Evolutionary conservation across 2,113 vertebrate species (phyloP).

Genomic region (Mus musculus): DNA sequence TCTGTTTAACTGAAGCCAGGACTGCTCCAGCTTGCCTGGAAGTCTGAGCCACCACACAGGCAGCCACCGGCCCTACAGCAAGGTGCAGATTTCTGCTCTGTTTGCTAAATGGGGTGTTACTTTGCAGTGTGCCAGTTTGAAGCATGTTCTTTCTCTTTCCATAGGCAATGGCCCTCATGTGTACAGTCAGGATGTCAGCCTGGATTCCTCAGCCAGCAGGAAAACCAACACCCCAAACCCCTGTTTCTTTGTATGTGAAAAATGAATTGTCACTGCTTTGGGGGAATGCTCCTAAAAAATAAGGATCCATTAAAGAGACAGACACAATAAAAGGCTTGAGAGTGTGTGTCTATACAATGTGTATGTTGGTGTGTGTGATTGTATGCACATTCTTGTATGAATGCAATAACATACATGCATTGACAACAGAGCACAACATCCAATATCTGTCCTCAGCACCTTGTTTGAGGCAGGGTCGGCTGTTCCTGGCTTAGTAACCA

Average conservation of each 20-base stretch:
- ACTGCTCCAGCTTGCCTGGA: background rate
- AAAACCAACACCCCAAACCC: background rate
- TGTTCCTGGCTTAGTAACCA: background rate
- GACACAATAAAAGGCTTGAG: background rate
- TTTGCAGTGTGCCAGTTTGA: background rate
- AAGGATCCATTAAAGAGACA: background rate
- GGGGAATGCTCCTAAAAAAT: background rate
- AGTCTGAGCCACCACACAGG: background rate
- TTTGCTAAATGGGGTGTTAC: background rate
- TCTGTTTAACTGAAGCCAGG: background rate
- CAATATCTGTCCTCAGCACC: background rate
- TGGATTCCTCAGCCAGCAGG: background rate
- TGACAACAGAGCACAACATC: background rate
- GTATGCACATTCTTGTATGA: no score
- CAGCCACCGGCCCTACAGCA: background rate
- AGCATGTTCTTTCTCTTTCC: background rate
- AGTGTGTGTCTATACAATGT: background rate
- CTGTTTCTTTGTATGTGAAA: slow-evolving; percentile 2
- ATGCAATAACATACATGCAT: background rate
- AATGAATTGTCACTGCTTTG: background rate
- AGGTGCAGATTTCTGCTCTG: background rate
- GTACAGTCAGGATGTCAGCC: background rate
- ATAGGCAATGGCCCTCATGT: background rate
- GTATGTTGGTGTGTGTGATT: background rate
- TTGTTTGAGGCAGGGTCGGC: background rate